phyloP scores from a whole-genome alignment of 2,113 vertebrate species.

The Cinclus cinclus region DNA sequence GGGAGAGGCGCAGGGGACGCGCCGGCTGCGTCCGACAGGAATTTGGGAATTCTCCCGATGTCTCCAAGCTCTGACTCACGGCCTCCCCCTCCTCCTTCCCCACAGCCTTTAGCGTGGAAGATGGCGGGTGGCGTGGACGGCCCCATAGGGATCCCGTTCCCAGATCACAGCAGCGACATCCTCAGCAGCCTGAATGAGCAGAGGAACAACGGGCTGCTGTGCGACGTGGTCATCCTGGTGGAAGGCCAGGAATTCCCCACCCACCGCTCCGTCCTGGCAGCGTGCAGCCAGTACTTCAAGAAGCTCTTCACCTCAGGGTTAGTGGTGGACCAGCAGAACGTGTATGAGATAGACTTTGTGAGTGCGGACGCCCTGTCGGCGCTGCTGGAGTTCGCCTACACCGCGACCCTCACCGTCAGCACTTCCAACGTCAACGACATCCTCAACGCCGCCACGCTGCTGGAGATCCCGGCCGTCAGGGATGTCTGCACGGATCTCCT shows the following conservation, averaged over 20 bases:
- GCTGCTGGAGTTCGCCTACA: conserved; percentile 97
- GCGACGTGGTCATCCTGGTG: conserved; percentile 93
- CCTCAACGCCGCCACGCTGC: conserved; percentile 90
- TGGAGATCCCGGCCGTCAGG: conserved; percentile 92
- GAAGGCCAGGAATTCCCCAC: conserved; percentile 94
- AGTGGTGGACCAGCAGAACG: conserved; percentile 91
- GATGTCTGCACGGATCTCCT: conserved; percentile 96
- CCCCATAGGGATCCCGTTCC: conserved; percentile 97
- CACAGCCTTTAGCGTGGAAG: conserved; percentile 66
- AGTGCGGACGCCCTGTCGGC: conserved; percentile 89
- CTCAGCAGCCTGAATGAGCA: conserved; percentile 94
- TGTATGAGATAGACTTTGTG: conserved; percentile 97
- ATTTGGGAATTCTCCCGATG: not conserved
- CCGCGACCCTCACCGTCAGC: conserved; percentile 94
- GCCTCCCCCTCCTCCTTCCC: not conserved
- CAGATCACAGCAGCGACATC: conserved; percentile 96
- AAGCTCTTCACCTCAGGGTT: conserved; percentile 97
- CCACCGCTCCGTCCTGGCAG: conserved; percentile 96
- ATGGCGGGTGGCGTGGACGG: conserved; percentile 90
- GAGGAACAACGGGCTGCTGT: conserved; percentile 90
- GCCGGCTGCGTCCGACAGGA: not conserved
- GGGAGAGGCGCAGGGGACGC: not conserved
- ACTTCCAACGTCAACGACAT: conserved; percentile 91
- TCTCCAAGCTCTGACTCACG: not conserved
- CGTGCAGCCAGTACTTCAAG: conserved; percentile 97